Conservation (phyloP, 2,113 vertebrate species). For the Phainopepla nitens region DNA sequence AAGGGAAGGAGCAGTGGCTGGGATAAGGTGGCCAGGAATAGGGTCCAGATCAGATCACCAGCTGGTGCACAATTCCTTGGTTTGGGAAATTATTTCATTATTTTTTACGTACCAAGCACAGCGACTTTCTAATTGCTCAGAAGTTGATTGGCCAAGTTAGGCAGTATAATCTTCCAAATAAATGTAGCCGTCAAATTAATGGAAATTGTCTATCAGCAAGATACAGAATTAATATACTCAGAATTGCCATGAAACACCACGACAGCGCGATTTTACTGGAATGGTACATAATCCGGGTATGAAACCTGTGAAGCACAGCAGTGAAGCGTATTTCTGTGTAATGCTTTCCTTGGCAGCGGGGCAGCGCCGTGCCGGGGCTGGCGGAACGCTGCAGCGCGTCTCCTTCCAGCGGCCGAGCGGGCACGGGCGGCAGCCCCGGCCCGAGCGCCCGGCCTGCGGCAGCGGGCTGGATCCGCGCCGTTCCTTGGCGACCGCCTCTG, state of each 20-base stretch:
- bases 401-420: background rate
- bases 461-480: fast-evolving
- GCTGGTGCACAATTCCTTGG: no score
- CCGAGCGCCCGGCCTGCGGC: fast-evolving
- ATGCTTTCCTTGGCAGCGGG: fast-evolving
- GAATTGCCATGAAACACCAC: fast-evolving
- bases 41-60: background rate
- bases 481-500: fast-evolving
- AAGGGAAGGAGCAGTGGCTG: background rate
- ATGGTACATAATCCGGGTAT: fast-evolving
- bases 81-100: background rate
- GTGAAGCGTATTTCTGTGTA: fast-evolving
- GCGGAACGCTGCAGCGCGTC: fast-evolving
- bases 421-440: background rate
- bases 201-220: background rate
- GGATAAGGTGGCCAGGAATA: no score
- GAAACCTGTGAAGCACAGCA: fast-evolving
- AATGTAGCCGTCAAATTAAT: no score
- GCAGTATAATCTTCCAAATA: background rate
- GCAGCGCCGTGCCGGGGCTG: background rate
- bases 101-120: background rate
- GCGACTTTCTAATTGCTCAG: background rate
- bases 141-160: background rate
- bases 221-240: background rate
- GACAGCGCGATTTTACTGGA: fast-evolving